Evolutionary conservation across 2,797 vertebrate genomes (phyloP), one percentile per base, ranked within the genome.

Genomic region (Trachurus trachurus): DNA sequence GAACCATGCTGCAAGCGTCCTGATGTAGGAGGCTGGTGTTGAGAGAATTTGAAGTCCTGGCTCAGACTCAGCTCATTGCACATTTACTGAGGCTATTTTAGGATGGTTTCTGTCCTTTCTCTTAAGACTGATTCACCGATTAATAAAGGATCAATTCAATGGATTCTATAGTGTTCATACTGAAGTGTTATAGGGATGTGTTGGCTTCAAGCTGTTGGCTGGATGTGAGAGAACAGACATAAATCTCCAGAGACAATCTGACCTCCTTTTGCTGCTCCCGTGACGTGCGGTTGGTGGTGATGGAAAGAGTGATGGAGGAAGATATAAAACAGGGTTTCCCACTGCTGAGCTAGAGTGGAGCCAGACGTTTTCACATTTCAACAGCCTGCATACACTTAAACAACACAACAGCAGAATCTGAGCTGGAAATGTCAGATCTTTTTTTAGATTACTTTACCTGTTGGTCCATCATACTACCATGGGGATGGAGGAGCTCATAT

Each of bases 201-300:
- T 22, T 39, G 80, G 75, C 53, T 40, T 40, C 26, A n/a, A 81
- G 68, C 67, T 71, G 78, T 26, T 6, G 58, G 75, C 64, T 80
- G 62, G 34, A 76, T 78, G 63, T 45, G 62, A 66, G 73, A 64
- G 71, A 74, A 70, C 22, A 72, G 58, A 78, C 70, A 34, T 62
- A 26, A 63, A 79, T 72, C 87, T 72, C 76, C 1, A 31, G 77
- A 82, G 88, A 80, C 60, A 21, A 19, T 44, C 78, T 90, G 89
- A 88, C 89, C 90, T 90, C 76, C 13, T 90, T 90, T 80, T 74
- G 22, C 80, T 71, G 74, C 52, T 74, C 39, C 42, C 72, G 65
- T 72, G 64, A 88, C 76, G 68, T 54, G 50, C 0, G 1, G 63
- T 15, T 39, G 65, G 12, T 12, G 10, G 9, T 40, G 37, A 60